A percentile compares a stretch with the other conserved stretches of the same genome.
Conservation (phyloP, 2,888 invertebrate genomes). For the Zaprionus obscuricornis region DNA sequence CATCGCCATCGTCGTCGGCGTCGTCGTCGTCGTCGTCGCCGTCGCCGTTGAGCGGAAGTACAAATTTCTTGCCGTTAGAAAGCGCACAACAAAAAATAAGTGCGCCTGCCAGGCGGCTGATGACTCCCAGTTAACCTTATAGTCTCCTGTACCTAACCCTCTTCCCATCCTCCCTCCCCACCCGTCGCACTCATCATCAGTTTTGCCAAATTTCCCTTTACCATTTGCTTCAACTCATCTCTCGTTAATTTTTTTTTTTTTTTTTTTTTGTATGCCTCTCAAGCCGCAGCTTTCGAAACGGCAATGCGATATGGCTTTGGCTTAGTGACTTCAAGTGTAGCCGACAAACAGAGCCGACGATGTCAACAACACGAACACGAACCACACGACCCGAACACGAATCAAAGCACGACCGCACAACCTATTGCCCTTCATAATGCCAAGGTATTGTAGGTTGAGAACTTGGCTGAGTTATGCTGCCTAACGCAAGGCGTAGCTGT, state of each 20-base stretch:
- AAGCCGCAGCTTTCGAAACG: background rate
- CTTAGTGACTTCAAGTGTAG: constrained; percentile 49
- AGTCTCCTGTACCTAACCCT: background rate
- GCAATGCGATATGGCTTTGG: constrained; percentile 27
- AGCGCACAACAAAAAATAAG: constrained; percentile 50
- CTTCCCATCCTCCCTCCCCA: background rate
- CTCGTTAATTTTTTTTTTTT: background rate
- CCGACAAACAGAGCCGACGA: too few species aligned
- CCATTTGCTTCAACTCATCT: too few species aligned
- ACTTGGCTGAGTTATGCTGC: constrained; percentile 1
- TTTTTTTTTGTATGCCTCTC: background rate
- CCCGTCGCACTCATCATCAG: too few species aligned
- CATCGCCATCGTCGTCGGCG: background rate
- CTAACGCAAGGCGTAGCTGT: background rate
- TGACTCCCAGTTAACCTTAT: background rate
- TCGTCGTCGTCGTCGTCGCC: too few species aligned
- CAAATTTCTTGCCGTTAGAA: constrained; percentile 68
- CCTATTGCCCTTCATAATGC: constrained; percentile 74
- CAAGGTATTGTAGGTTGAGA: constrained; percentile 31
- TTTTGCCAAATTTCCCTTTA: too few species aligned
- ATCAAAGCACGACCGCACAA: constrained; percentile 49
- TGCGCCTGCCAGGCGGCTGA: constrained; percentile 27
- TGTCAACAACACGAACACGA: constrained; percentile 2
- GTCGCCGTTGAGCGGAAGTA: constrained; percentile 62
- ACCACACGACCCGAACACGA: constrained; percentile 46